A percentile compares a stretch with the other conserved stretches of the same genome.
These are phyloP conservation scores for Aeoliscus strigatus DNA, from an alignment of 2,797 vertebrate species.

Conservation along the genomic window DNA sequence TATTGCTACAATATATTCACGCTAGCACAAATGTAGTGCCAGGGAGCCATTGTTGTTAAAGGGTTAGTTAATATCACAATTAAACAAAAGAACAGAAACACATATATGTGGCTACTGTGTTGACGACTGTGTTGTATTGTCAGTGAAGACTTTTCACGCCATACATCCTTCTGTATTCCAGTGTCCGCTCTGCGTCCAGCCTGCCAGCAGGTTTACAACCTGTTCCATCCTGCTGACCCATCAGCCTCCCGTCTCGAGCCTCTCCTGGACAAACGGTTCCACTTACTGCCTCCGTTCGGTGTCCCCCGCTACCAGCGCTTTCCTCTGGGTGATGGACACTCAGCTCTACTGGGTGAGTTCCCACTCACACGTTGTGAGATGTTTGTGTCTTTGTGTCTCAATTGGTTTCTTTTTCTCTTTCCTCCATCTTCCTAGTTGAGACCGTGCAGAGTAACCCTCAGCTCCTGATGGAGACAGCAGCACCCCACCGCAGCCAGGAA, in stretches of 20 bases:
- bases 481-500: conserved; percentile 78
- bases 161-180: conserved; percentile 32
- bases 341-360: conserved; percentile 85
- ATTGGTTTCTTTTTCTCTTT: no score
- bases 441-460: conserved; percentile 92
- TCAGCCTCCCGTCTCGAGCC: conserved; percentile 95
- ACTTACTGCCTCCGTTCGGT: conserved; percentile 86
- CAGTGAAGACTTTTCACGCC: no score
- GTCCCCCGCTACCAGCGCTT: conserved; percentile 95
- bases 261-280: conserved; percentile 90
- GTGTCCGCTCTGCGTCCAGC: conserved; percentile 91
- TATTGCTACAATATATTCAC: no score
- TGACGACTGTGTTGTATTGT: no score
- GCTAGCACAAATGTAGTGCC: no score
- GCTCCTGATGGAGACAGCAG: conserved; percentile 84
- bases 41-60: no score
- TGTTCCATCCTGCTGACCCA: conserved; percentile 95
- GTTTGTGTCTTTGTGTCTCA: conserved; percentile 31
- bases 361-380: conserved; percentile 17
- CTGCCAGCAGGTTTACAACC: conserved; percentile 96
- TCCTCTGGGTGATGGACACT: conserved; percentile 91
- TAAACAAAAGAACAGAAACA: no score
- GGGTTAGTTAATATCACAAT: no score
- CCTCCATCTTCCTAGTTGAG: conserved; percentile 83
- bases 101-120: no score